A percentile compares a stretch with the other conserved stretches of the same genome.
These are phyloP conservation scores for Halocynthia roretzi DNA, from an alignment of 23 tunicate species.

Conservation along the genomic window DNA sequence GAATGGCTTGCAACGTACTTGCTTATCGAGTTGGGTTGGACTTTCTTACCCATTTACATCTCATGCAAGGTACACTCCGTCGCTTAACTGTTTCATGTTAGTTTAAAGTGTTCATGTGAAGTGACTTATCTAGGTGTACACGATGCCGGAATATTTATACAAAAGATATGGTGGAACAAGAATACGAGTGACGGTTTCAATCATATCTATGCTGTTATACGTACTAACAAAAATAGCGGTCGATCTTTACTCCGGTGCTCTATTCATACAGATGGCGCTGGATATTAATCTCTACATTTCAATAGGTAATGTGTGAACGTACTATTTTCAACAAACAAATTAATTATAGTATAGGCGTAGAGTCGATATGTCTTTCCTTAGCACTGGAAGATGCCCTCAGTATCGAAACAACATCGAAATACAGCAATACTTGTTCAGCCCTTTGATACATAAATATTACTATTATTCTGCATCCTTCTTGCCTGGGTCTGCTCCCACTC, in stretches of 20 bases:
- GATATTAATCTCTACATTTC: conserved; percentile 63
- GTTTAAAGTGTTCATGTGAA: not conserved
- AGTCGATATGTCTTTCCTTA: no score
- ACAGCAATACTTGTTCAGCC: no score
- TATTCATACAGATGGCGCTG: conserved; percentile 79
- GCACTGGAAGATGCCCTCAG: no score
- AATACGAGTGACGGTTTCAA: conserved; percentile 56
- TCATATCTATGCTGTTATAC: conserved; percentile 72
- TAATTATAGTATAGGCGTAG: no score
- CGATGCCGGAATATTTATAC: conserved; percentile 85
- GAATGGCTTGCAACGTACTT: conserved; percentile 81
- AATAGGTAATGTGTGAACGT: conserved; percentile 34
- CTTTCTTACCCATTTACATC: conserved; percentile 62
- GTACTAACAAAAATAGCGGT: conserved; percentile 95
- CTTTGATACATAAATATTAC: no score
- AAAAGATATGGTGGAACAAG: conserved; percentile 63
- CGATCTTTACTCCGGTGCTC: conserved; percentile 76
- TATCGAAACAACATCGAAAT: no score
- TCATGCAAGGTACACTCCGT: conserved; percentile 34
- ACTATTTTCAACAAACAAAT: not conserved
- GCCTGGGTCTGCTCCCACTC: not conserved
- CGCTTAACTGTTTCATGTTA: not conserved
- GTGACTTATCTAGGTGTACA: conserved; percentile 40
- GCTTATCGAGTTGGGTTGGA: conserved; percentile 57
- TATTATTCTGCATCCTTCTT: no score